A percentile compares a stretch with the other conserved stretches of the same genome.
phyloP scores from a whole-genome alignment of 2,113 vertebrate genomes.

The Campylorhamphus procurvoides region DNA sequence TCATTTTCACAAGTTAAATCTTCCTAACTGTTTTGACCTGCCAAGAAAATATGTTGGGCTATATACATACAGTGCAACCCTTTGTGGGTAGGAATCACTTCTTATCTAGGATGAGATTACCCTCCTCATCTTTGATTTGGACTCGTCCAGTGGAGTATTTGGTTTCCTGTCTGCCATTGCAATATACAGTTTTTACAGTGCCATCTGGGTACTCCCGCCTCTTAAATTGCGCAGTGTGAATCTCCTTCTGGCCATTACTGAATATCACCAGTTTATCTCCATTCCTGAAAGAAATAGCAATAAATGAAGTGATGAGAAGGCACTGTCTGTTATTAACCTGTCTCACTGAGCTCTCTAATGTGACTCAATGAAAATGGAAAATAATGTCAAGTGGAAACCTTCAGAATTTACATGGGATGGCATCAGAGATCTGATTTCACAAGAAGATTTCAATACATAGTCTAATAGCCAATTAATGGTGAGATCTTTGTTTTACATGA shows the following conservation, averaged over 20 bases:
- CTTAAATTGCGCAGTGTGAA: conserved; percentile 73
- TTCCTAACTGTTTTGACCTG: neutral
- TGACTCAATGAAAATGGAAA: neutral
- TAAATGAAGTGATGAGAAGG: neutral
- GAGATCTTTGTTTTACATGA: neutral
- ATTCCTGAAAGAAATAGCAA: conserved; percentile 53
- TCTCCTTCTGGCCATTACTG: conserved; percentile 75
- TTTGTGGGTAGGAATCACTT: neutral
- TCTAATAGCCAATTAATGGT: neutral
- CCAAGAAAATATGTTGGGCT: neutral
- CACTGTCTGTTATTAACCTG: neutral
- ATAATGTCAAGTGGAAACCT: neutral
- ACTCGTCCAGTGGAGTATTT: conserved; percentile 60
- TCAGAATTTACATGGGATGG: neutral
- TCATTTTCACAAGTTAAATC: neutral
- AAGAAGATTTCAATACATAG: neutral
- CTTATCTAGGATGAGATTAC: conserved; percentile 40
- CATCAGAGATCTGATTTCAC: neutral
- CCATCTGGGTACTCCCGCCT: conserved; percentile 76
- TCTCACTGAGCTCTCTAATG: neutral
- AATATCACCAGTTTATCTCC: conserved; percentile 77
- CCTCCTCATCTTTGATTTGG: conserved; percentile 53
- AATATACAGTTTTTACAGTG: conserved; percentile 72
- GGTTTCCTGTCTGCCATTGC: conserved; percentile 65
- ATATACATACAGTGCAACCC: accelerated